Evolutionary conservation across 37 sponge, comb jelly and placozoan genomes (phyloP).

Genomic region (Tethya wilhelma): DNA sequence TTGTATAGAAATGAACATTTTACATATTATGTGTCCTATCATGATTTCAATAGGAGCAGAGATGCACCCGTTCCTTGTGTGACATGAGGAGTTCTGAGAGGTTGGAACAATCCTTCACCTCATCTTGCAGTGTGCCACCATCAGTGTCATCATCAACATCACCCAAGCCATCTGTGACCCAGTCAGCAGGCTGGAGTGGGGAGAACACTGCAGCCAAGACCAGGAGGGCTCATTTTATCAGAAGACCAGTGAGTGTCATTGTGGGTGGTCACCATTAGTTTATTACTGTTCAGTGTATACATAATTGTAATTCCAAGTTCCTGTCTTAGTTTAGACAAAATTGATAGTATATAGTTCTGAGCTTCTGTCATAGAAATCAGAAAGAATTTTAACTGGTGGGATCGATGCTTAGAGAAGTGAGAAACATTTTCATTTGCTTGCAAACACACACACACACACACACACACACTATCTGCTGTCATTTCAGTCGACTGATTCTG

Average conservation of each 20-base stretch:
- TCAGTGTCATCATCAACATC: too few relatives aligned
- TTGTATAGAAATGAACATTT: too few relatives aligned
- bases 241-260: constrained; percentile 22
- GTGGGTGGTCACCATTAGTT: not conserved
- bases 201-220: not conserved
- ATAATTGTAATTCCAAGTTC: not conserved
- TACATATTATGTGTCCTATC: not conserved
- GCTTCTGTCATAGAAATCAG: too few relatives aligned
- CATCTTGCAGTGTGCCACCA: not conserved
- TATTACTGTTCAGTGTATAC: not conserved
- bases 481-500: constrained; percentile 57
- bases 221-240: constrained; percentile 12
- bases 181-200: not conserved
- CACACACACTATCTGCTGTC: too few relatives aligned
- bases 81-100: constrained; percentile 31
- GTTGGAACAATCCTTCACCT: not conserved
- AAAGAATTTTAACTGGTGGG: too few relatives aligned
- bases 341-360: too few relatives aligned
- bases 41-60: too few relatives aligned
- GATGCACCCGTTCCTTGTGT: constrained; percentile 31
- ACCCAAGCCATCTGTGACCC: not conserved
- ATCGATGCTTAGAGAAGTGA: too few relatives aligned
- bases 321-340: too few relatives aligned
- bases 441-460: too few relatives aligned
- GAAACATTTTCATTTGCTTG: too few relatives aligned